Base-by-base conservation (phyloP, 2,888 invertebrate genomes). In the Aethes cnicana region DNA sequence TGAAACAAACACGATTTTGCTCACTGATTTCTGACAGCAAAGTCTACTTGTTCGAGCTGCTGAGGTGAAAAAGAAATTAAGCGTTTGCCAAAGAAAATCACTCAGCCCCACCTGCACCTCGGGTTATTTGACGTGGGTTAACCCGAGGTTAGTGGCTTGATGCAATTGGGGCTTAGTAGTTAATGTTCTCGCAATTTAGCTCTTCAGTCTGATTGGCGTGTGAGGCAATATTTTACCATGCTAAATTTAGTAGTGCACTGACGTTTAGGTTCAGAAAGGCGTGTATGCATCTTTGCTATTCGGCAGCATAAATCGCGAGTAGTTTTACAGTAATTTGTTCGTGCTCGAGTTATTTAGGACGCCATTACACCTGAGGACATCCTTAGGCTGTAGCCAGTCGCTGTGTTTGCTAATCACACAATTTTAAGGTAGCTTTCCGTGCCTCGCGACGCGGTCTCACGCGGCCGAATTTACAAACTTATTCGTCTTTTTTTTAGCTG, bases 131-230 rank as follows among this genome's bases (percentile, higher is more conserved):
- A n/a, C n/a, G n/a, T n/a, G n/a, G n/a, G n/a, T n/a, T n/a, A n/a
- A n/a, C n/a, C n/a, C n/a, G n/a, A n/a, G n/a, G n/a, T n/a, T n/a
- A n/a, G n/a, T n/a, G n/a, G n/a, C n/a, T n/a, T n/a, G n/a, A n/a
- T n/a, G n/a, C n/a, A n/a, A n/a, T 48, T 44, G 53, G 33, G 25
- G 26, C 4, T 6, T 17, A 36, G n/a, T n/a, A 50, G 16, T 42
- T 17, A 56, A 46, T 48, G 47, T 47, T 53, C 35, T 47, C 36
- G 35, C 25, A 44, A 50, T 44, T 52, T 50, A 54, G 42, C 55
- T 63, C 52, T 39, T 55, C 61, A 66, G 57, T 62, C 60, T 64
- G 63, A 64, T 67, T 65, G 60, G 50, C 55, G 56, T 59, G 39
- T 56, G 52, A 49, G 55, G 61, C 62, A 64, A 67, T 55, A 33